Base-by-base conservation (phyloP, 2,888 invertebrate species). In the Agapostemon virescens region DNA sequence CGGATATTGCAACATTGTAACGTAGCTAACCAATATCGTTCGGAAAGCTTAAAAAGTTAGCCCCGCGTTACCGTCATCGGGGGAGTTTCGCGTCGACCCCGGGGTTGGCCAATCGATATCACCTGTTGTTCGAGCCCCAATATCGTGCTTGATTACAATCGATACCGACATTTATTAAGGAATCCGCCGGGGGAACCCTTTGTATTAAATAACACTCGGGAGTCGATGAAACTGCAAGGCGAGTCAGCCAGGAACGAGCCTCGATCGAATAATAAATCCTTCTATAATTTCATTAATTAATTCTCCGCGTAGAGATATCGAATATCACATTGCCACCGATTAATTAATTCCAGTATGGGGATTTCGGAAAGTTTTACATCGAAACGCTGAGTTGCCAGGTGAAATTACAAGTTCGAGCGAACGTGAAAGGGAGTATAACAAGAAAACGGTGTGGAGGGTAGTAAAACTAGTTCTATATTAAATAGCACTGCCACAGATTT, bases 121-220 rank as follows among this genome's bases (percentile, higher is more conserved):
- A 58, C 58, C 58, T 58, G 58, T 58, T 30, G 58, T 58, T 30
- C 30, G 58, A 58, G 17, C 30, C 58, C 17, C 17, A 30, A 58
- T 58, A 58, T 58, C 58, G 58, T 58, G 58, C 2, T 20, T 30
- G 30, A 58, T 58, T 17, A 2, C 30, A 20, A 20, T 58, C 58
- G 20, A 58, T 58, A 58, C 20, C 30, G 30, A 17, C 58, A 30
- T 20, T 20, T 17, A 58, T 58, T 58, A 58, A 30, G 17, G 20
- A 58, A 58, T 30, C 30, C 2, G 6, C 17, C 9, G 9, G 9
- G 17, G 6, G 30, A 33, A 30, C 2, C 17, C 7, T 3, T 20
- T 58, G 2, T 20, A 26, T 30, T 58, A 30, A 9, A 58, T 58
- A 58, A 58, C 20, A 58, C 6, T 15, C 20, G 20, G 2, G 58